These are phyloP conservation scores for Cyprinella venusta DNA, from an alignment of 2,797 vertebrate species.

Conservation along the genomic window DNA sequence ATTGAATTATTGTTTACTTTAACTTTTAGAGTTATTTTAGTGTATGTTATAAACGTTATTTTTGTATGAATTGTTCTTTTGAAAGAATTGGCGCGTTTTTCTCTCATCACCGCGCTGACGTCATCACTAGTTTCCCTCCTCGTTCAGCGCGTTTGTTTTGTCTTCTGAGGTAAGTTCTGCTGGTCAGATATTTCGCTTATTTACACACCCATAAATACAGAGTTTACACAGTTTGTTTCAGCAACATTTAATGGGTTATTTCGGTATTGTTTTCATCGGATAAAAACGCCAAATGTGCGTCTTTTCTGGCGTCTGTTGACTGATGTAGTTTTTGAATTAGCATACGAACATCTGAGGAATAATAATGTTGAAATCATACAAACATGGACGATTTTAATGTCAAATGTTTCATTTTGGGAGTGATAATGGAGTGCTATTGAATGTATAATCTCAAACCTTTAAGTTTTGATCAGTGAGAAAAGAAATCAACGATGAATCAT, in stretches of 20 bases:
- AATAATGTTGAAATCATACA: too few relatives aligned
- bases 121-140: neutral
- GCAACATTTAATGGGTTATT: neutral
- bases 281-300: neutral
- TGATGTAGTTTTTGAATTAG: neutral
- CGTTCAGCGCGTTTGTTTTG: neutral
- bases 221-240: neutral
- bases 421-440: too few relatives aligned
- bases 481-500: too few relatives aligned
- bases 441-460: too few relatives aligned
- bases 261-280: neutral
- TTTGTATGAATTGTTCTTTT: too few relatives aligned
- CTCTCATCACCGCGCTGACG: neutral
- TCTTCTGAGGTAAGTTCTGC: neutral
- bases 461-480: too few relatives aligned
- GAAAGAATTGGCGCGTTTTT: neutral
- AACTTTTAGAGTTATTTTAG: neutral
- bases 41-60: neutral
- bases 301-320: neutral
- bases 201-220: neutral
- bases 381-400: too few relatives aligned
- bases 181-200: neutral
- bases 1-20: too few relatives aligned
- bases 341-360: too few relatives aligned
- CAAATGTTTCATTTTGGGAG: too few relatives aligned